Base-by-base conservation (phyloP, 2,888 invertebrate species). In the Chymomyza procnemis region DNA sequence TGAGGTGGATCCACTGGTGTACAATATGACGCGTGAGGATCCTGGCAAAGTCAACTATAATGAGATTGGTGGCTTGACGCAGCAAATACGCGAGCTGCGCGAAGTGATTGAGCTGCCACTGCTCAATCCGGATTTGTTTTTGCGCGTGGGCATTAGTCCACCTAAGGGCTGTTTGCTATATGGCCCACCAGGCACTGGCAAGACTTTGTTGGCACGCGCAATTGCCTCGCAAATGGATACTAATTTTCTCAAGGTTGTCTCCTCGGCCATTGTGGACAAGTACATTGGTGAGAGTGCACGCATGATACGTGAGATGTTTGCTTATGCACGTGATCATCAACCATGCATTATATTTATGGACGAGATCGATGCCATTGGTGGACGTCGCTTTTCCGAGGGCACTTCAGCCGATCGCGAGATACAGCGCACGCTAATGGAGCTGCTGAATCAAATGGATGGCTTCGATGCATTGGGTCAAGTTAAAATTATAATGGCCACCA, bases 311-410 rank as follows among this genome's bases (percentile, higher is more conserved):
- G 99, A 99, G 92, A 99, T 99, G 99, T 99, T 99, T 92, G 98
- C 98, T 91, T 99, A 98, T 91, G 99, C 99, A 0, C 94, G 98
- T 54, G 99, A 99, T 90, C 99, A 99, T 92, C 98, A 99, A 89
- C 99, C 99, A 3, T 99, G 99, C 91, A 99, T 99, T 84, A 99
- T 99, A 84, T 99, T 99, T 92, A 99, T 99, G 99, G 99, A 99
- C 92, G 99, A 99, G 92, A 99, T 99, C 85, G 99, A 99, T 92
- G 99, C 99, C 65, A 99, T 99, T 80, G 99, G 97, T 90, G 99
- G 99, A 0, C 93, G 98, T 54, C 94, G 99, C 88, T 99, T 99
- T 92, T 98, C 98, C 0, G 99, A 99, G 90, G 99, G 99, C 70
- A 99, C 99, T 0, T 98, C 98, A 61, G 99, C 99, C 3, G 99